phyloP scores from a whole-genome alignment of 37 sponge, comb jelly and placozoan genomes.

The Aplysina aerophoba region DNA sequence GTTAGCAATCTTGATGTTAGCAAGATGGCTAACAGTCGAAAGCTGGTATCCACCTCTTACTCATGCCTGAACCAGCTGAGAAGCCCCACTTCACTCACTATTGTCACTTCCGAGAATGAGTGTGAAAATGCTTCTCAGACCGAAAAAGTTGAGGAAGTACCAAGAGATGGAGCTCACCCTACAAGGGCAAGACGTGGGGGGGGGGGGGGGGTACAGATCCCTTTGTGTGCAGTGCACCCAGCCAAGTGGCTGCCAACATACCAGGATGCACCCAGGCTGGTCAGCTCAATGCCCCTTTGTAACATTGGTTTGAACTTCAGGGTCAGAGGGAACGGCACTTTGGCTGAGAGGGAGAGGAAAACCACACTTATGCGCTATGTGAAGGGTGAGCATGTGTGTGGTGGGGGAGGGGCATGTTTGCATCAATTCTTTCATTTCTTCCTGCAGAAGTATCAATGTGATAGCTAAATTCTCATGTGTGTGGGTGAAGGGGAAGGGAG shows the following conservation, averaged over 20 bases:
- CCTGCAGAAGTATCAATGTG: neutral
- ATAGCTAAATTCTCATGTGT: too few relatives aligned
- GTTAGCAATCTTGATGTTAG: too few relatives aligned
- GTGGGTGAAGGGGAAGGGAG: too few relatives aligned
- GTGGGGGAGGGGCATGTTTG: neutral
- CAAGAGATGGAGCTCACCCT: conserved; percentile 96
- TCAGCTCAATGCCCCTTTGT: conserved; percentile 90
- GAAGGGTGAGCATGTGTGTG: neutral
- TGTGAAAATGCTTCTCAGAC: conserved; percentile 88
- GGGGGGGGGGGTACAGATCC: neutral
- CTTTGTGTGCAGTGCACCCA: neutral
- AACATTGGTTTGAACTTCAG: conserved; percentile 96
- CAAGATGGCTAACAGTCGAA: neutral
- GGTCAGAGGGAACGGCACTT: conserved; percentile 97
- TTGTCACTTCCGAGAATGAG: conserved; percentile 89
- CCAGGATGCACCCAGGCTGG: conserved; percentile 94
- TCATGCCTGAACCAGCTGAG: too few relatives aligned
- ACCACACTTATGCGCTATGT: too few relatives aligned
- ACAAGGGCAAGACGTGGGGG: neutral
- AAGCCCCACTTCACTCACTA: conserved; percentile 30
- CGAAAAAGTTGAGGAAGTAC: conserved; percentile 98
- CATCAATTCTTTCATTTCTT: neutral
- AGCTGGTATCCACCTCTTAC: too few relatives aligned
- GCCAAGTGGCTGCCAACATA: conserved; percentile 31
- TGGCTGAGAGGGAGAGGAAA: conserved; percentile 41